phyloP scores from a whole-genome alignment of 2,797 vertebrate genomes.

The Denticeps clupeoides region DNA sequence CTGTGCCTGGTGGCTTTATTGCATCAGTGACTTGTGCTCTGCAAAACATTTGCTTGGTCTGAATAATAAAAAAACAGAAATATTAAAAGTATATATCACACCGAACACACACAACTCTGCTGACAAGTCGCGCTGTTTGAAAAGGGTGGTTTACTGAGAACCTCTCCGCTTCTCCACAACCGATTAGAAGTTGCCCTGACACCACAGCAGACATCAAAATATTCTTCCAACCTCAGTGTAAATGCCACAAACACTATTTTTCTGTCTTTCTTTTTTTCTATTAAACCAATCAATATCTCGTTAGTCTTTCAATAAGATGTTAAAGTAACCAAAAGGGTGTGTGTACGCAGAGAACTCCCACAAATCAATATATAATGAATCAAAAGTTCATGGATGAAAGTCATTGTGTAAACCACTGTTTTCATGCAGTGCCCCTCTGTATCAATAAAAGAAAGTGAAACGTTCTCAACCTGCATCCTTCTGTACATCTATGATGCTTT shows the following conservation, averaged over 20 bases:
- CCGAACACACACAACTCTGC: slow-evolving; percentile 16
- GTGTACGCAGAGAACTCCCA: slow-evolving; percentile 34
- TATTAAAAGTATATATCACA: slow-evolving; percentile 1
- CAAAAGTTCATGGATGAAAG: slow-evolving; percentile 47
- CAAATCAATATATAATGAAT: slow-evolving; percentile 52
- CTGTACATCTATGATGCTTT: slow-evolving; percentile 70
- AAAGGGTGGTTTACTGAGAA: slow-evolving; percentile 22
- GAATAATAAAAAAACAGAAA: slow-evolving; percentile 21
- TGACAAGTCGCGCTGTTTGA: slow-evolving; percentile 17
- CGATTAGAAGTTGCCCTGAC: background rate
- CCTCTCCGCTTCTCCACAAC: background rate
- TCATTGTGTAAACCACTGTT: slow-evolving; percentile 48
- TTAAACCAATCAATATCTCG: slow-evolving; percentile 39
- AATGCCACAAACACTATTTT: slow-evolving; percentile 34
- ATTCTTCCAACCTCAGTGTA: slow-evolving; percentile 36
- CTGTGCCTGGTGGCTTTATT: slow-evolving; percentile 23
- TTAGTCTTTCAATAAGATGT: slow-evolving; percentile 46
- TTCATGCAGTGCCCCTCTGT: slow-evolving; percentile 55
- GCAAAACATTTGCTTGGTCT: slow-evolving; percentile 22
- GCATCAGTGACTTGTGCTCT: slow-evolving; percentile 25
- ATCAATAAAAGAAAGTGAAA: slow-evolving; percentile 48
- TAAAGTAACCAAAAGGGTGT: slow-evolving; percentile 29
- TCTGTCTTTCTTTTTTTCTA: background rate
- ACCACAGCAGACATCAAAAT: slow-evolving; percentile 18
- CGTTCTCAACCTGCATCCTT: slow-evolving; percentile 69